A percentile compares a stretch with the other conserved stretches of the same genome.
phyloP scores from a whole-genome alignment of 2,113 vertebrate genomes.

The Sterrhoptilus dennistouni region DNA sequence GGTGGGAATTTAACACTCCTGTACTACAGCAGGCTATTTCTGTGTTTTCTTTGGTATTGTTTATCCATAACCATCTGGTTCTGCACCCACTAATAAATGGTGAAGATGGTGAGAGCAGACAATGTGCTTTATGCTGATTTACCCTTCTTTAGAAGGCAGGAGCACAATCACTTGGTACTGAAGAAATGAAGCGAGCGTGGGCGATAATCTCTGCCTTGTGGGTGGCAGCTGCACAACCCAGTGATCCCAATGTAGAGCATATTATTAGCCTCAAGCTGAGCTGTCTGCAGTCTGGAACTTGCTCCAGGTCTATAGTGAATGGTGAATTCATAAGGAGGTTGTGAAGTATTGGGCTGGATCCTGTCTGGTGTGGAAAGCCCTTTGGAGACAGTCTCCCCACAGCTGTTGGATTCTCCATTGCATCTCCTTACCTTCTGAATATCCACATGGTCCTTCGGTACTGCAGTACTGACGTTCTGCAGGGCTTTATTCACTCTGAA shows the following conservation, averaged over 20 bases:
- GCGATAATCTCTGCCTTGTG: background rate
- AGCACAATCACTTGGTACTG: background rate
- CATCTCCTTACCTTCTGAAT: background rate
- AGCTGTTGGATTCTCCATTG: background rate
- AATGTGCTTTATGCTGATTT: background rate
- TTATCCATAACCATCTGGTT: background rate
- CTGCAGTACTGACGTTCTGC: background rate
- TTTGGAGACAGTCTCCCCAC: background rate
- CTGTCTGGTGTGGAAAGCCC: background rate
- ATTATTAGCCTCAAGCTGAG: background rate
- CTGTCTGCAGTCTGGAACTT: background rate
- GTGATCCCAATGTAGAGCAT: background rate
- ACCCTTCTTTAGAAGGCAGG: background rate
- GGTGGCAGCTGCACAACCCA: slow-evolving; percentile 18
- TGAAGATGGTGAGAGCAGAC: background rate
- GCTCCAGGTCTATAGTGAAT: background rate
- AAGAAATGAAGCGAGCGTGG: background rate
- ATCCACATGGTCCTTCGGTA: fast-evolving
- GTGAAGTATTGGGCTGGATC: background rate
- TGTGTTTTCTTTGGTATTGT: background rate
- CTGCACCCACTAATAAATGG: background rate
- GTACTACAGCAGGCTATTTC: background rate
- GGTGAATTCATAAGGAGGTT: background rate
- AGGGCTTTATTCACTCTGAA: background rate
- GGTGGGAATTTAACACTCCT: background rate